These are phyloP conservation scores for Ophraella communa DNA, from an alignment of 2,888 invertebrate species.

Conservation along the genomic window DNA sequence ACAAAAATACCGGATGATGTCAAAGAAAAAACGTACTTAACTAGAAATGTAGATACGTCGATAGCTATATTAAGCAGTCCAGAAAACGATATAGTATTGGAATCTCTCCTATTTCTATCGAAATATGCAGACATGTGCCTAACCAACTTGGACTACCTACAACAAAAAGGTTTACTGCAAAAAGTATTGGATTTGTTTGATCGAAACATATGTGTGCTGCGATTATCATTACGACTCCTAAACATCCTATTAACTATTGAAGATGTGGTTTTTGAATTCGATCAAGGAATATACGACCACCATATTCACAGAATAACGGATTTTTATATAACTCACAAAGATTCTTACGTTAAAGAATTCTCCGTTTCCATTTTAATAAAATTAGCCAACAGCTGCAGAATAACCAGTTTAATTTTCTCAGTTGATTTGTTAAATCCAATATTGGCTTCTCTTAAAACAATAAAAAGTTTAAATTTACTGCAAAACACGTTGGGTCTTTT, in stretches of 20 bases:
- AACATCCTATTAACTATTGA: constrained; percentile 43
- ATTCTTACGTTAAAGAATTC: constrained; percentile 45
- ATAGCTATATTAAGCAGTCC: constrained; percentile 48
- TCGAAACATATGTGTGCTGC: constrained; percentile 48
- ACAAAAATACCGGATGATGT: constrained; percentile 36
- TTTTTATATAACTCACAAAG: constrained; percentile 44
- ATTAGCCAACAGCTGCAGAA: constrained; percentile 42
- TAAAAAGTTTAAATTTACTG: constrained; percentile 40
- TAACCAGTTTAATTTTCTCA: constrained; percentile 43
- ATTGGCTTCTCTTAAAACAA: constrained; percentile 41
- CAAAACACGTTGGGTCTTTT: constrained; percentile 44
- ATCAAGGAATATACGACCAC: constrained; percentile 46
- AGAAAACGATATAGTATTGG: constrained; percentile 47
- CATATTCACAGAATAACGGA: constrained; percentile 44
- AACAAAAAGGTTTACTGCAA: constrained; percentile 43
- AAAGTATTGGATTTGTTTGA: constrained; percentile 44
- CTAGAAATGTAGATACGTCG: constrained; percentile 50
- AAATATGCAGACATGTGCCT: constrained; percentile 49
- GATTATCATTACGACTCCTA: constrained; percentile 46
- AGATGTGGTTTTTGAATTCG: constrained; percentile 45
- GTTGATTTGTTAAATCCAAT: constrained; percentile 45
- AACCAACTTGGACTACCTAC: constrained; percentile 45
- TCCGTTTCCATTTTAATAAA: constrained; percentile 44
- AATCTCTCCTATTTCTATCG: constrained; percentile 49
- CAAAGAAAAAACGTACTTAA: constrained; percentile 48